Percentiles rank a stretch among this genome's conserved stretches.
Conservation (phyloP, 2,888 invertebrate species). For the Patella pellucida region DNA sequence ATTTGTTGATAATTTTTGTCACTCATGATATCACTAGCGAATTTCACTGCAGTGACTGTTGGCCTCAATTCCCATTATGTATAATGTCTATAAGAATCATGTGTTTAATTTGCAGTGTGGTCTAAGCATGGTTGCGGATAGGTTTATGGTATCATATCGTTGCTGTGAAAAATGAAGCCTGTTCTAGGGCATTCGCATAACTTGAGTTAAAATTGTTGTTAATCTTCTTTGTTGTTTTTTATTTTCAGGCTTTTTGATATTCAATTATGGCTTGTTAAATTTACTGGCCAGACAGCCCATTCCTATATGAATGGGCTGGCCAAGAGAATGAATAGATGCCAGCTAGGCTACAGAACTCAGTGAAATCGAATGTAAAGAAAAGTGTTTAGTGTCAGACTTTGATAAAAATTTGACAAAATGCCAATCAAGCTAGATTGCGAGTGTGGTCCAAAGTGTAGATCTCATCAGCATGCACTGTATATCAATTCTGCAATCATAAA, state of each 20-base stretch:
- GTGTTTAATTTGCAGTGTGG: no score
- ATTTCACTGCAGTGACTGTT: no score
- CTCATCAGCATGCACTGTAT: slow-evolving; percentile 67
- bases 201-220: no score
- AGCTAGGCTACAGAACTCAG: neutral
- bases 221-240: slow-evolving; percentile 3
- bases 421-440: slow-evolving; percentile 47
- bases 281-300: slow-evolving; percentile 34
- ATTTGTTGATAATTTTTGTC: no score
- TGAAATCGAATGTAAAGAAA: neutral
- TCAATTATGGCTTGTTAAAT: slow-evolving; percentile 44
- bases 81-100: no score
- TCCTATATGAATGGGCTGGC: slow-evolving; percentile 30
- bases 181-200: no score
- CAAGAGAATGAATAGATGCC: slow-evolving; percentile 2
- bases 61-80: no score
- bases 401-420: slow-evolving; percentile 31
- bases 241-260: slow-evolving; percentile 33
- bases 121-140: no score
- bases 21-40: no score
- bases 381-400: slow-evolving; percentile 9
- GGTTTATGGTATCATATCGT: no score
- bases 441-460: slow-evolving; percentile 67
- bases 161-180: no score
- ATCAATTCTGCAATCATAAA: slow-evolving; percentile 66